phyloP scores from a whole-genome alignment of 2,797 vertebrate species.

The Schizothorax lantsangensis region DNA sequence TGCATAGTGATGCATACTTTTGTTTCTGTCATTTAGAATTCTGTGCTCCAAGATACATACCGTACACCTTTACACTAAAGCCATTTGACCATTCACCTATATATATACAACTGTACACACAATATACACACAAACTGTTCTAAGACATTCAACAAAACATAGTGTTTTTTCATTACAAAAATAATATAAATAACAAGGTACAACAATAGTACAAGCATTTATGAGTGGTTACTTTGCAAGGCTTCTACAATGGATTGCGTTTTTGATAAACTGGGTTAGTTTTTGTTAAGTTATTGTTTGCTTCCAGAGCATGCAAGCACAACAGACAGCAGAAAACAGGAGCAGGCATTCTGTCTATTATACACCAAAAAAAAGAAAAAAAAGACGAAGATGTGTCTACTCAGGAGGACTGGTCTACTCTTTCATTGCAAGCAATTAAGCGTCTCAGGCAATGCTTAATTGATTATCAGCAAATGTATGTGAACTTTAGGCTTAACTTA shows the following conservation, averaged over 20 bases:
- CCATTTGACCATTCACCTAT: not conserved
- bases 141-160: constrained; percentile 47
- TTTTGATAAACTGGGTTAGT: constrained; percentile 61
- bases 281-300: constrained; percentile 54
- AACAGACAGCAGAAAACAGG: constrained; percentile 52
- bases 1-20: not conserved
- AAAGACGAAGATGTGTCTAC: not conserved
- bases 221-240: constrained; percentile 69
- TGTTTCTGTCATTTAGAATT: constrained; percentile 3
- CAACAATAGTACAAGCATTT: constrained; percentile 1
- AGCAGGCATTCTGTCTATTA: constrained; percentile 69
- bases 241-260: constrained; percentile 61
- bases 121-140: constrained; percentile 34
- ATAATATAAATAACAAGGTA: constrained; percentile 44
- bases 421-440: not conserved
- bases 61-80: not conserved
- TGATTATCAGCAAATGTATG: not conserved
- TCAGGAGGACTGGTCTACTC: not conserved
- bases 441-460: not conserved
- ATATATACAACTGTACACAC: no score
- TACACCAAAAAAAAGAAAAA: not conserved
- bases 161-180: constrained; percentile 57
- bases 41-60: constrained; percentile 31
- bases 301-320: constrained; percentile 59
- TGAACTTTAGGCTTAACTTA: not conserved